Percentiles rank a stretch among this genome's conserved stretches.
These are phyloP conservation scores for Neosalanx taihuensis DNA, from an alignment of 2,797 vertebrate genomes.

Conservation along the genomic window DNA sequence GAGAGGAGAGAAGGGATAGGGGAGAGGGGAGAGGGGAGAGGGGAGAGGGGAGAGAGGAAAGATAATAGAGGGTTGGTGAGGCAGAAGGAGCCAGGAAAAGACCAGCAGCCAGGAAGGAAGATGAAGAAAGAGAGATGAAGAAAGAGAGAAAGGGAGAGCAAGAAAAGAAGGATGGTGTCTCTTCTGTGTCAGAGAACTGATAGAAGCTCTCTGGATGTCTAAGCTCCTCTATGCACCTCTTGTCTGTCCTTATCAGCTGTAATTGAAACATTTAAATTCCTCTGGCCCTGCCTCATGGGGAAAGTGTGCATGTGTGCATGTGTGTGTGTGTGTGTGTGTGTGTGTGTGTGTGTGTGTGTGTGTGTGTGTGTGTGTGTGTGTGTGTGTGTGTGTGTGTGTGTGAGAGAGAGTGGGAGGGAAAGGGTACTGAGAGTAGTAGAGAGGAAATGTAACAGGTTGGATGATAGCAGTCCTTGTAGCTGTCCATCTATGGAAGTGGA, in stretches of 20 bases:
- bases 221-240: constrained; percentile 65
- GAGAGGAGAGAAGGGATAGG: background rate
- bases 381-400: constrained; percentile 51
- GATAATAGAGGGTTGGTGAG: background rate
- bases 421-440: constrained; percentile 60
- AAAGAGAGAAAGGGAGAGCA: constrained; percentile 11
- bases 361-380: background rate
- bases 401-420: constrained; percentile 36
- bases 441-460: constrained; percentile 65
- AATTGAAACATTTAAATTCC: constrained; percentile 82
- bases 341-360: constrained; percentile 5
- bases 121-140: background rate
- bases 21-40: background rate
- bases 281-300: constrained; percentile 57
- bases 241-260: constrained; percentile 73
- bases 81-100: background rate
- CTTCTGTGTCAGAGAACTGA: constrained; percentile 67
- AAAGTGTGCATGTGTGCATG: constrained; percentile 54
- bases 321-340: constrained; percentile 11
- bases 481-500: constrained; percentile 70
- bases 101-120: background rate
- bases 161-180: constrained; percentile 18
- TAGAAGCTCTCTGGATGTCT: constrained; percentile 59
- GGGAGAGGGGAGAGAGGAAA: background rate
- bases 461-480: constrained; percentile 52